Conservation (phyloP, 1,140 invertebrate species). For the Nylanderia fulva region DNA sequence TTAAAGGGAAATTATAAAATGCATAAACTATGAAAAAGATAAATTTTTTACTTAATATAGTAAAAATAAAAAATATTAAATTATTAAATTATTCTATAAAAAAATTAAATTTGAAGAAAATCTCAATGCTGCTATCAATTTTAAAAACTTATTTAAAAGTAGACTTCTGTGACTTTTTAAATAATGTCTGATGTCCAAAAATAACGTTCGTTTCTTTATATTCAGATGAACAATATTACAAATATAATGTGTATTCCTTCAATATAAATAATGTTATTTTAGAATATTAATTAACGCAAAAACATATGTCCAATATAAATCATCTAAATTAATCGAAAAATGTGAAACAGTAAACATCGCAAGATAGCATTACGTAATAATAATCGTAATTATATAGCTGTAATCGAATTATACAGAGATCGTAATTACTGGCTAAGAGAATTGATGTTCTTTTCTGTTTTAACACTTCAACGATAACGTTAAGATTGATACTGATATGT, state of each 20-base stretch:
- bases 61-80: neutral
- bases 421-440: constrained; percentile 26
- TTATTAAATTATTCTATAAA: neutral
- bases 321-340: constrained; percentile 34
- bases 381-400: constrained; percentile 24
- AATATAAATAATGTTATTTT: constrained; percentile 45
- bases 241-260: neutral
- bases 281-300: constrained; percentile 28
- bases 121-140: neutral
- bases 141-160: constrained; percentile 10
- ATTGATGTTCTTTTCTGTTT: constrained; percentile 3
- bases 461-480: constrained; percentile 9
- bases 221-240: neutral
- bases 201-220: neutral
- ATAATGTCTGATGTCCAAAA: constrained; percentile 23
- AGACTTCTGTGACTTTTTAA: neutral
- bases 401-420: constrained; percentile 18
- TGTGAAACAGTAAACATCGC: neutral
- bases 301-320: constrained; percentile 31
- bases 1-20: neutral
- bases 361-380: constrained; percentile 9
- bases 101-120: neutral
- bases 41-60: neutral
- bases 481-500: constrained; percentile 30
- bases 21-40: neutral